Percentiles rank a stretch among this genome's conserved stretches.
Conservation (phyloP, 2,888 invertebrate genomes). For the Sphaeridia pumilis region DNA sequence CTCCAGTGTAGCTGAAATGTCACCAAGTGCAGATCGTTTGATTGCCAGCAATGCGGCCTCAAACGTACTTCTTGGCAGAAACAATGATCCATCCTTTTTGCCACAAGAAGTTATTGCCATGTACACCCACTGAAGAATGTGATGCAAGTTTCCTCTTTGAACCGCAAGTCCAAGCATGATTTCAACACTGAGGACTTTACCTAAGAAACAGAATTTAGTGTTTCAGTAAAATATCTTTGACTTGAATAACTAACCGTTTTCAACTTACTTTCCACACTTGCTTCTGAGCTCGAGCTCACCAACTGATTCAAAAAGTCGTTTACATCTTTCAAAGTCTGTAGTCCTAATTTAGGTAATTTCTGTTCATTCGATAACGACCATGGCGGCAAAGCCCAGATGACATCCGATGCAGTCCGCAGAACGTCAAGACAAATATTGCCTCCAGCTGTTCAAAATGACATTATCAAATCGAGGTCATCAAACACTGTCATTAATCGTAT, state of each 20-base stretch:
- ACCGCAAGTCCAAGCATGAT: conserved; percentile 48
- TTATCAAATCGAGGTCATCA: background rate
- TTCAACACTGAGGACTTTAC: conserved; percentile 42
- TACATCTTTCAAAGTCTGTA: conserved; percentile 47
- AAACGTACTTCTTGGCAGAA: conserved; percentile 22
- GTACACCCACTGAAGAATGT: conserved; percentile 52
- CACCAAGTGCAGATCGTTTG: conserved; percentile 18
- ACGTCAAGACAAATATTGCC: conserved; percentile 49
- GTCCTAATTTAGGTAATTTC: conserved; percentile 46
- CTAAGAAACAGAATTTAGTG: conserved; percentile 14
- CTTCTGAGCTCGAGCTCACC: conserved; percentile 44
- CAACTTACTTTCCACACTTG: conserved; percentile 41
- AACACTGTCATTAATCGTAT: background rate
- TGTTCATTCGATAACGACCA: conserved; percentile 50
- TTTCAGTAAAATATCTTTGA: background rate
- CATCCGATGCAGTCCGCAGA: conserved; percentile 47
- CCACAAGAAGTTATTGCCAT: conserved; percentile 44
- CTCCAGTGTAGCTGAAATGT: conserved; percentile 25
- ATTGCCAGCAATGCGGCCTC: conserved; percentile 26
- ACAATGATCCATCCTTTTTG: conserved; percentile 16
- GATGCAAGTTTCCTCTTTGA: conserved; percentile 50
- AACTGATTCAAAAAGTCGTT: conserved; percentile 46
- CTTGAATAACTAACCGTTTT: background rate
- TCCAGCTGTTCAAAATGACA: conserved; percentile 17
- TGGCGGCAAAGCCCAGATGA: conserved; percentile 48